Base-by-base conservation (phyloP, 2,113 vertebrate genomes). In the Sterrhoptilus dennistouni region DNA sequence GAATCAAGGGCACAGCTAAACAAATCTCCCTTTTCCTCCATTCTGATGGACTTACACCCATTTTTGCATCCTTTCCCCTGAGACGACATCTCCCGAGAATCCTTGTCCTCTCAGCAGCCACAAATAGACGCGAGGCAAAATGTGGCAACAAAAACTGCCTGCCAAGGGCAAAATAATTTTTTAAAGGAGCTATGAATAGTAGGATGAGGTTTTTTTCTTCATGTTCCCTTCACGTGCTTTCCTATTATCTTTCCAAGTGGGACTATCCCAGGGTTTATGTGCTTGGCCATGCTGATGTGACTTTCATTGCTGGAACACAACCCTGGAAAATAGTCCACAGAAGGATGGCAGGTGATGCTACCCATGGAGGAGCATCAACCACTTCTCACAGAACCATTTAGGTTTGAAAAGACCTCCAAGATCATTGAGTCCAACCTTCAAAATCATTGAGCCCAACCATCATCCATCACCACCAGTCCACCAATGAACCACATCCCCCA, bases 181-280 rank as follows among this genome's bases (percentile, higher is more conserved):
- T 88, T 33, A 76, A 89, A 85, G 93, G 28, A 52, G 29, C 95
- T 91, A 82, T 80, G 74, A 95, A 94, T 96, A 96, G 96, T 25
- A 85, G 28, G 49, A 28, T 80, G 64, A 60, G 25, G 3, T 5
- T 87, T 80, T 80, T 68, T 45, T 6, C 21, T 85, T 38, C n/a
- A 8, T 69, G 70, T 78, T 92, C 75, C 74, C 38, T 85, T 36
- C 56, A 64, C 1, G 29, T 76, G 45, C 59, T 88, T 85, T 59
- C 50, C 61, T 63, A 66, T 85, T 90, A 25, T 54, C 23, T 61
- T 93, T 94, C 82, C 68, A 86, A 66, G 56, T 28, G 27, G 71
- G 94, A 85, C 63, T 11, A n/a, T 66, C 70, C 78, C 75, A 56
- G 71, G 21, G 27, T 89, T 94, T 93, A 63, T 72, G 52, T 24